Evolutionary conservation across 2,113 vertebrate genomes (phyloP).

Genomic region (Sapayoa aenigma): DNA sequence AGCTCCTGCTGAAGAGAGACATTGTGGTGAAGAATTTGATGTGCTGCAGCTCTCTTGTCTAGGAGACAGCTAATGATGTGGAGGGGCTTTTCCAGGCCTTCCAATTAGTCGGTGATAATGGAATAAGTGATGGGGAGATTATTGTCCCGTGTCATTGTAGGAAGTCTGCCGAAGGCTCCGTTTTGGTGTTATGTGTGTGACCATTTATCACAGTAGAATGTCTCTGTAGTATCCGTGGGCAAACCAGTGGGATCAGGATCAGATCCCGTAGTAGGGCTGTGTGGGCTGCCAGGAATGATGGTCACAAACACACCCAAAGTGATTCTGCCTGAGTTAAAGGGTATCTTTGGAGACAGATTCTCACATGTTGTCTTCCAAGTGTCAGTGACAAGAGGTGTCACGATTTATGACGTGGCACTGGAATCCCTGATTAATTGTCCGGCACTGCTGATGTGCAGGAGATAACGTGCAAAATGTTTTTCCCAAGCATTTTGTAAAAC

Average conservation of each 20-base stretch:
- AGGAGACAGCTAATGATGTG: neutral
- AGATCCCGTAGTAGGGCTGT: neutral
- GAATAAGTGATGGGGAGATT: neutral
- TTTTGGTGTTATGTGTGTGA: neutral
- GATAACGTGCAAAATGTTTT: slow-evolving; percentile 1
- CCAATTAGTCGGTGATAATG: neutral
- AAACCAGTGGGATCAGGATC: neutral
- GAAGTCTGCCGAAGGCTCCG: neutral
- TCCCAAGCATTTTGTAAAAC: neutral
- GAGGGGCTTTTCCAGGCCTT: neutral
- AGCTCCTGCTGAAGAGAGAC: neutral
- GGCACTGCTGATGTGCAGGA: neutral
- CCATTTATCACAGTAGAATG: neutral
- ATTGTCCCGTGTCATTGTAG: neutral
- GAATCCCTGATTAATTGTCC: slow-evolving; percentile 38
- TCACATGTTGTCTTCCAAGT: neutral
- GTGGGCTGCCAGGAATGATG: neutral
- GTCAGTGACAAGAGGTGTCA: neutral
- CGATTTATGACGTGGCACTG: slow-evolving; percentile 17
- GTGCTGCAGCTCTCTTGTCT: neutral
- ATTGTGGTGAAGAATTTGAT: neutral
- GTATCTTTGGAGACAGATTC: neutral
- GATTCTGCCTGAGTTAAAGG: neutral
- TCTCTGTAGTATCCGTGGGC: neutral
- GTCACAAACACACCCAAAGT: neutral